Base-by-base conservation (phyloP, 2,888 invertebrate species). In the Myopa testacea region DNA sequence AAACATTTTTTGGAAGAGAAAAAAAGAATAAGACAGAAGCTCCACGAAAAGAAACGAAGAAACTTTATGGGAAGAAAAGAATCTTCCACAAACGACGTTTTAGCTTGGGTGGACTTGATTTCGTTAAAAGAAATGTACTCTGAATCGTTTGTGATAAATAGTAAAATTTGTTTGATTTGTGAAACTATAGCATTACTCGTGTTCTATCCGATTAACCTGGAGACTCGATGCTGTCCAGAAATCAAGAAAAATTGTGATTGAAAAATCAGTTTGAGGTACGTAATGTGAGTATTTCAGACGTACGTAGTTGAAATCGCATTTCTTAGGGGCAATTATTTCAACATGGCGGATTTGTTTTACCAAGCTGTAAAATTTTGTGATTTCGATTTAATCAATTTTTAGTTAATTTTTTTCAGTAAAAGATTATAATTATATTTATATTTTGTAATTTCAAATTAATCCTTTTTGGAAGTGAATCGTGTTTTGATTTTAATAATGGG, bases 181-280 rank as follows among this genome's bases (percentile, higher is more conserved):
- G 74, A 65, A 55, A 74, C 76, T n/a, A 6, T 67, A 82, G 80
- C 76, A 81, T 82, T 79, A 83, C 82, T 82, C 81, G 81, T 82
- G 86, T 87, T 87, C 90, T 83, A 82, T 78, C 82, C 79, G 80
- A 77, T 75, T 90, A 12, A 45, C 14, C 5, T 75, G 12, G 60
- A 14, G 19, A 26, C 50, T 69, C 91, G 93, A 93, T 93, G 93
- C 90, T 90, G 87, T 85, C 86, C 85, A 88, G 89, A 89, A 90
- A 90, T 89, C 88, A 87, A 89, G 90, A 91, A 92, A 92, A 90
- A 91, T 92, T 91, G 91, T 91, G 92, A 93, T 93, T 92, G 91
- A 92, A 88, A 86, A 84, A 85, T 85, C 83, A 84, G 84, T 91
- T 92, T 92, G 93, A 89, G 89, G 89, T 89, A 88, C 81, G 92